Conservation (phyloP, 2,888 invertebrate species). For the Ectropis crepuscularia region DNA sequence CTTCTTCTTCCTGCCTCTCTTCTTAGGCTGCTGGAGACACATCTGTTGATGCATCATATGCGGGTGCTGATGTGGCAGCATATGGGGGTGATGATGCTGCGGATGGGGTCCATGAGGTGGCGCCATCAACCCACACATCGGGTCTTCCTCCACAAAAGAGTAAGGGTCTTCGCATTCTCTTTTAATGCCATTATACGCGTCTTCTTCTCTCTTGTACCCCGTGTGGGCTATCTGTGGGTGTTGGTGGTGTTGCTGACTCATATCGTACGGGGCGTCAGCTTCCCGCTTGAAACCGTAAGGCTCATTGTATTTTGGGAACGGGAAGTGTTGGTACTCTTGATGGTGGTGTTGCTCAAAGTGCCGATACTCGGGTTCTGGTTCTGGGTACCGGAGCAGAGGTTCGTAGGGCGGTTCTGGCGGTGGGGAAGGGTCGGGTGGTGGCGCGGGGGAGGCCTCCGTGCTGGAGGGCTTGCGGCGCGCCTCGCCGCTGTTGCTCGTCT, state of each 20-base stretch:
- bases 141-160: slow-evolving; percentile 93
- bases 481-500: slow-evolving; percentile 90
- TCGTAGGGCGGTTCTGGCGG: slow-evolving; percentile 61
- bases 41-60: slow-evolving; percentile 77
- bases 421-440: slow-evolving; percentile 60
- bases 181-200: slow-evolving; percentile 79
- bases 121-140: slow-evolving; percentile 84
- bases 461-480: slow-evolving; percentile 77
- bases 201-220: slow-evolving; percentile 67
- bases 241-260: slow-evolving; percentile 68
- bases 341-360: slow-evolving; percentile 60
- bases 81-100: slow-evolving; percentile 64
- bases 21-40: slow-evolving; percentile 88
- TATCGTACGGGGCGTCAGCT: slow-evolving; percentile 76
- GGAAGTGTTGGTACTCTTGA: slow-evolving; percentile 73
- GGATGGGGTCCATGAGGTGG: slow-evolving; percentile 66
- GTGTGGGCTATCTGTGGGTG: slow-evolving; percentile 35
- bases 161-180: slow-evolving; percentile 91
- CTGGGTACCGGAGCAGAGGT: slow-evolving; percentile 62
- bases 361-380: slow-evolving; percentile 64
- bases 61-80: slow-evolving; percentile 65
- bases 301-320: slow-evolving; percentile 74
- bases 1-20: slow-evolving; percentile 95
- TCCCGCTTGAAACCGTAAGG: slow-evolving; percentile 76
- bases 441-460: slow-evolving; percentile 65